These are phyloP conservation scores for Halcyon leucocephala DNA, from an alignment of 2,797 vertebrate species.

Conservation along the genomic window DNA sequence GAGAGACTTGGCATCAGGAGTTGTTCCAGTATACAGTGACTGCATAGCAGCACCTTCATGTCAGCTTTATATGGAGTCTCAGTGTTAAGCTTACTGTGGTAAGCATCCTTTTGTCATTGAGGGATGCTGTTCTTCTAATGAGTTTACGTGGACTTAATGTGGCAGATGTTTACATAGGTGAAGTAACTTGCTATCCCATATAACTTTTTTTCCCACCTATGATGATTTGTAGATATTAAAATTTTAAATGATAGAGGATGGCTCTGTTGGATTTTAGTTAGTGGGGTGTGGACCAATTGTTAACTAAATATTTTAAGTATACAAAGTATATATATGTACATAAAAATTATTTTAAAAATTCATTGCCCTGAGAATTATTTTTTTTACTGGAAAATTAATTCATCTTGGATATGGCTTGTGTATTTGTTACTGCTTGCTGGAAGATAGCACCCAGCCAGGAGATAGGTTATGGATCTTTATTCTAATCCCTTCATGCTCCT, in stretches of 20 bases:
- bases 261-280: not conserved
- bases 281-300: not conserved
- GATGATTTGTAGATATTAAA: not conserved
- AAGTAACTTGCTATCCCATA: not conserved
- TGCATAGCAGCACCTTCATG: accelerated
- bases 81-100: not conserved
- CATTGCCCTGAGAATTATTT: not conserved
- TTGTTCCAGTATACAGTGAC: not conserved
- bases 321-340: not conserved
- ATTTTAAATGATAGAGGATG: not conserved
- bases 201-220: not conserved
- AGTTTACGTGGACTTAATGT: not conserved
- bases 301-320: not conserved
- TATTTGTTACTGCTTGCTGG: not conserved
- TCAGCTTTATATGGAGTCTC: not conserved
- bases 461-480: not conserved
- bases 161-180: not conserved
- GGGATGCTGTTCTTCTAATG: not conserved
- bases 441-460: not conserved
- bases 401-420: accelerated
- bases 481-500: not conserved
- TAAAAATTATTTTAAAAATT: no score
- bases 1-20: not conserved
- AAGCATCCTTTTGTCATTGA: not conserved
- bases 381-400: not conserved